Conservation (phyloP, 2,797 vertebrate genomes). For the Phrynocephalus forsythii region DNA sequence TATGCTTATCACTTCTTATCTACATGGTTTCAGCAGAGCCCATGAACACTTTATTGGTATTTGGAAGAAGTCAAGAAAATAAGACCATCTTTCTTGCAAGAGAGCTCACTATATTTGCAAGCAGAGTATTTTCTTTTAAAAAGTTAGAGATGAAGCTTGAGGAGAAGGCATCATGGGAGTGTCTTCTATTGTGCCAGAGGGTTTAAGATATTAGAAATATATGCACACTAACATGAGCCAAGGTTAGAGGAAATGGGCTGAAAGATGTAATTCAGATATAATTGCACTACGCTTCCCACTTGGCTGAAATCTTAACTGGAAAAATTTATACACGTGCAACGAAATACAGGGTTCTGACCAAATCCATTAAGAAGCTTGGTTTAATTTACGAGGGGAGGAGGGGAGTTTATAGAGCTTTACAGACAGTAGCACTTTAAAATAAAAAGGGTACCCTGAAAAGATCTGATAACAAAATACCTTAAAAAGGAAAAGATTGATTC, state of each 20-base stretch:
- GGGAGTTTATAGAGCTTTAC: neutral
- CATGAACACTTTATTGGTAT: neutral
- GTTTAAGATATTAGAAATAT: neutral
- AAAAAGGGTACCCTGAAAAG: neutral
- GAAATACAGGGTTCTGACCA: neutral
- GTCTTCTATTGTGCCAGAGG: neutral
- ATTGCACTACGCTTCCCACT: too few relatives aligned
- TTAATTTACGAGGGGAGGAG: neutral
- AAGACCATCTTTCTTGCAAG: neutral
- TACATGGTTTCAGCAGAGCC: neutral
- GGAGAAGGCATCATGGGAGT: neutral
- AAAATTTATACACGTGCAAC: neutral
- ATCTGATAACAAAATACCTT: neutral
- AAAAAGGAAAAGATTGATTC: neutral
- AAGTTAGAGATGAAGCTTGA: neutral
- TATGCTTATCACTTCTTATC: neutral
- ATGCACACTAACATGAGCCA: neutral
- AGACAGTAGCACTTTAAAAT: neutral
- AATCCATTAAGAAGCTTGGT: neutral
- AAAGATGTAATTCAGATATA: neutral
- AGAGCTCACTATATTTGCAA: neutral
- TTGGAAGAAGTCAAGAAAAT: neutral
- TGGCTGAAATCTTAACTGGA: neutral
- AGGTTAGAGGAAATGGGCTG: neutral
- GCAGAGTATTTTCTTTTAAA: neutral